Evolutionary conservation across 2,888 invertebrate species (phyloP), one percentile per base, ranked within the genome.

Genomic region (Hartigia nigra): DNA sequence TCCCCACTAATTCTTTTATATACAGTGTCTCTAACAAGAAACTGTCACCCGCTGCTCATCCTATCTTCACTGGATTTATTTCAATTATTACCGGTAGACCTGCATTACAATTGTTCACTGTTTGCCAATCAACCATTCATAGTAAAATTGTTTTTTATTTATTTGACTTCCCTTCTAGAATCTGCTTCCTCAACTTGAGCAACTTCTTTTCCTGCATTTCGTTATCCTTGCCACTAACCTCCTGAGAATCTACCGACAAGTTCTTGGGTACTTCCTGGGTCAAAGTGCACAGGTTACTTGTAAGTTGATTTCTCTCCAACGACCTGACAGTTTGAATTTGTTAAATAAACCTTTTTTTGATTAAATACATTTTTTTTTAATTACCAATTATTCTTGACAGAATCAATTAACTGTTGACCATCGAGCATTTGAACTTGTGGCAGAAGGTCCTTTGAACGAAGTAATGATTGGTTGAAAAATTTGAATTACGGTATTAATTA

Each of bases 341-440:
- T 55, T 23, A 23, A 55, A 55, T 23, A 55, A 55, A 9, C 23
- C 55, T 23, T 23, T 55, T 9, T 55, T 23, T 2, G 23, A 23
- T 9, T 55, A 9, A 55, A 5, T 2, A 55, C 5, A 23, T 23
- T 55, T 36, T 55, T 36, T 23, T 55, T 55, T 55, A 55, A 55
- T 23, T 23, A 55, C 55, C 55, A 9, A 55, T 55, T 55, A 55
- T 39, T 74, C 23, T 23, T 70, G 12, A 36, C 12, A 14, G 32
- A 14, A 34, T 36, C 39, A 12, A 78, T 74, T 32, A 55, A 23
- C 9, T 77, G 74, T 74, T 83, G 77, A n/a, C 82, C 81, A 75
- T 83, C 83, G 76, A 83, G 80, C 70, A 78, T n/a, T 37, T 75
- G 80, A 35, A 83, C 69, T 77, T 81, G 82, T 1, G 83, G 82